Evolutionary conservation across 2,888 invertebrate species (phyloP), one percentile per base, ranked within the genome.

Genomic region (Chloromyia formosa): DNA sequence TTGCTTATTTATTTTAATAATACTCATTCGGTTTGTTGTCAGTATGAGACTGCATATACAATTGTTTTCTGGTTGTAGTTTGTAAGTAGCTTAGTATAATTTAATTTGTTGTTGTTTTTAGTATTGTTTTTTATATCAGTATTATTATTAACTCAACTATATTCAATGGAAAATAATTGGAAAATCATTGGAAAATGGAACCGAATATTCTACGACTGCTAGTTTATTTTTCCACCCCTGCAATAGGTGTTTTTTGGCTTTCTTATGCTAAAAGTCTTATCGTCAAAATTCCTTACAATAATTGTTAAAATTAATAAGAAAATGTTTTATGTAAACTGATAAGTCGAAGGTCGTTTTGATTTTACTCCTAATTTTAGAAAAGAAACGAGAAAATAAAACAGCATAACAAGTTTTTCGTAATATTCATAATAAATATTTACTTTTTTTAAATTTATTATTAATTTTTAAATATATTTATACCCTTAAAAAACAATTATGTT

Each of bases 221-320:
- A 40, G 22, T 40, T 62, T 66, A 66, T 66, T 66, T 66, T 66
- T 22, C n/a, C 27, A 27, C 66, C 49, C 66, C 18, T 66, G 66
- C 66, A 66, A 16, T 42, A 62, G 62, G 62, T 62, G 62, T 20
- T 14, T 60, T 10, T 14, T 23, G 14, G 23, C 20, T 23, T 60
- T 60, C 60, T 23, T 10, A 23, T 60, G 60, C 27, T 35, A 35
- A 35, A 35, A 35, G 27, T 35, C 27, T 35, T 35, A 35, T 35
- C 27, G 27, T 35, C 27, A 35, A 35, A 3, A 7, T 49, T 7
- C 12, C 16, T 49, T 49, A 12, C 16, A 49, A 49, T 49, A 49
- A n/a, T 49, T 49, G 12, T 49, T 49, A n/a, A 49, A n/a, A 49
- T 35, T 35, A 35, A 35, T 35, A 35, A 35, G 27, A 35, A 35